Conservation (phyloP, 23 tunicate species). For the Botrylloides violaceus region DNA sequence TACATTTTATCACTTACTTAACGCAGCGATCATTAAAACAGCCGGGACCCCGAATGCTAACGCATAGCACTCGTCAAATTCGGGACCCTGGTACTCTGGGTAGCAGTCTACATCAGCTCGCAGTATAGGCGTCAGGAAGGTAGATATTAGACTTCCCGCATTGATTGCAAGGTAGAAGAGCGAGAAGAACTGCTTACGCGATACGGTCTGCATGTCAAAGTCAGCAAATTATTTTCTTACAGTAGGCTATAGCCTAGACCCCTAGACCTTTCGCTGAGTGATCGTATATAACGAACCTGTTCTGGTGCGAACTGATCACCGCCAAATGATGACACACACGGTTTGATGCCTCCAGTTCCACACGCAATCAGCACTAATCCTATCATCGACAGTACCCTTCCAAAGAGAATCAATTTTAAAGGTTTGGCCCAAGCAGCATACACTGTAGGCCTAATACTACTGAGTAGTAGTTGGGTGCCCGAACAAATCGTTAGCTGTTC, state of each 20-base stretch:
- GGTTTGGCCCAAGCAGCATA: too few species aligned
- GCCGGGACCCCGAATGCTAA: constrained; percentile 97
- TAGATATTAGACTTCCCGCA: constrained; percentile 90
- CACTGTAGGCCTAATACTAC: too few species aligned
- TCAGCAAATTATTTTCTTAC: not conserved
- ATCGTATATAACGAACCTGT: constrained; percentile 29
- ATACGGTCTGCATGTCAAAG: constrained; percentile 36
- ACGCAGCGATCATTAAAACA: constrained; percentile 83
- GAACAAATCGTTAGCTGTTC: too few species aligned
- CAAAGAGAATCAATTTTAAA: too few species aligned
- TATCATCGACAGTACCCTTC: constrained; percentile 67
- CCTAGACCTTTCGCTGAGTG: not conserved
- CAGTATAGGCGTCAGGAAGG: constrained; percentile 86
- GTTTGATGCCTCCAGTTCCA: constrained; percentile 98
- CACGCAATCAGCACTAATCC: constrained; percentile 81
- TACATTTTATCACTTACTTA: constrained; percentile 31
- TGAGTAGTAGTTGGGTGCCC: too few species aligned
- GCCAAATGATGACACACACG: constrained; percentile 97
- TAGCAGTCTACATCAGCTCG: constrained; percentile 93
- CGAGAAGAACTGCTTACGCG: constrained; percentile 89
- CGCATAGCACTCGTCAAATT: constrained; percentile 84
- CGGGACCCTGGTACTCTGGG: constrained; percentile 43
- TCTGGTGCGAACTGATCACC: constrained; percentile 92
- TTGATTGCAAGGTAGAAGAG: constrained; percentile 97
- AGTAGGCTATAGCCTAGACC: not conserved